Conservation (phyloP, 2,888 invertebrate genomes). For the Phortica okadai region DNA sequence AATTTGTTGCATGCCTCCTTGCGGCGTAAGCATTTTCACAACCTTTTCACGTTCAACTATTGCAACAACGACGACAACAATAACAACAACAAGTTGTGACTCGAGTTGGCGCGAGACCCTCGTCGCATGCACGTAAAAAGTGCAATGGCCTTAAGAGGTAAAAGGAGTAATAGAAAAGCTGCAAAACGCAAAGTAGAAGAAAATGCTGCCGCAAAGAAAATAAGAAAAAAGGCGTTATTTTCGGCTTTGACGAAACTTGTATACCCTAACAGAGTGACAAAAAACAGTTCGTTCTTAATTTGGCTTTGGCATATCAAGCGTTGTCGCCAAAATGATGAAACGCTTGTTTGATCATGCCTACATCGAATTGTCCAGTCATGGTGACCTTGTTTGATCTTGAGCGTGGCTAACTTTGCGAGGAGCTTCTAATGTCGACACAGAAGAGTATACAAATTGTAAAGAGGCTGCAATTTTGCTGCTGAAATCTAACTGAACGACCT, state of each 20-base stretch:
- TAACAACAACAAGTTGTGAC: conserved; percentile 47
- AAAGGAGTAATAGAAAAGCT: conserved; percentile 68
- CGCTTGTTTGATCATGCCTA: no score
- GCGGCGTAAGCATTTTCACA: conserved; percentile 65
- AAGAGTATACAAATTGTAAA: not conserved
- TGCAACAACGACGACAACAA: conserved; percentile 39
- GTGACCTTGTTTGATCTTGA: no score
- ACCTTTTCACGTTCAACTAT: conserved; percentile 65
- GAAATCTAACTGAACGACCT: conserved; percentile 55
- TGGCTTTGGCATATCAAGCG: no score
- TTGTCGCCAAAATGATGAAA: no score
- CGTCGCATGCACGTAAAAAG: conserved; percentile 70
- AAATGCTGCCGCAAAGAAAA: conserved; percentile 26
- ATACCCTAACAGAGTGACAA: not conserved
- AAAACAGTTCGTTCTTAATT: no score
- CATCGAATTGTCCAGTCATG: no score
- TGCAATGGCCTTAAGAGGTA: conserved; percentile 70
- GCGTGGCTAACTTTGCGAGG: not conserved
- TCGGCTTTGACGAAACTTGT: no score
- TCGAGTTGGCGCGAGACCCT: conserved; percentile 61
- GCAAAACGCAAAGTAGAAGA: conserved; percentile 1
- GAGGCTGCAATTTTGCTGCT: conserved; percentile 3
- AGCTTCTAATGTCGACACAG: not conserved
- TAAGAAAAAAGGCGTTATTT: conserved; percentile 30
- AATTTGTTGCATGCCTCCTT: conserved; percentile 69